phyloP scores from a whole-genome alignment of 2,888 invertebrate species.

The Temnothorax rugatulus region DNA sequence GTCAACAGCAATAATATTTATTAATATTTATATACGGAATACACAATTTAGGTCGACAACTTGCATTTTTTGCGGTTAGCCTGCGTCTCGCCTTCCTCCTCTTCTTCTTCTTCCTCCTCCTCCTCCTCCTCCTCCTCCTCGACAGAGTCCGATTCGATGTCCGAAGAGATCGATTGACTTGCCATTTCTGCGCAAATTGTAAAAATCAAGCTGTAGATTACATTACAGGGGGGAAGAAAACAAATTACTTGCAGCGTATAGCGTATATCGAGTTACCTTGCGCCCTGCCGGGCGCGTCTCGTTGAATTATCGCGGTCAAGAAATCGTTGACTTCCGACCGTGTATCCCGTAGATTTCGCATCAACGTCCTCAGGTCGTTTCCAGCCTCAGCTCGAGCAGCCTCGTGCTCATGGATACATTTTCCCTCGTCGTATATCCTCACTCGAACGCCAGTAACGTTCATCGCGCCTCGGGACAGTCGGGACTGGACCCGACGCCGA shows the following conservation, averaged over 20 bases:
- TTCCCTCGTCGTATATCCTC: constrained; percentile 64
- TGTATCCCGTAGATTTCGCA: constrained; percentile 73
- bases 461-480: constrained; percentile 53
- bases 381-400: constrained; percentile 23
- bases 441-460: constrained; percentile 60
- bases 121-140: constrained; percentile 63
- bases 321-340: constrained; percentile 80
- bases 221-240: background rate
- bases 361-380: constrained; percentile 72
- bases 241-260: background rate
- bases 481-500: too few species aligned
- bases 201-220: background rate
- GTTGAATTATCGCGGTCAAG: constrained; percentile 78
- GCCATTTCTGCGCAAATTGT: constrained; percentile 21
- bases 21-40: constrained; percentile 25
- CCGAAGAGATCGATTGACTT: constrained; percentile 68
- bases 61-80: constrained; percentile 80
- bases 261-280: constrained; percentile 38
- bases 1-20: background rate
- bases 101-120: background rate
- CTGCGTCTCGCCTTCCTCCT: constrained; percentile 63
- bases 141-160: constrained; percentile 72
- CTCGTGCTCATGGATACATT: constrained; percentile 67
- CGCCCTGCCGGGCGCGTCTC: constrained; percentile 28
- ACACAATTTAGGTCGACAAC: constrained; percentile 58